Evolutionary conservation across 2,888 invertebrate genomes (phyloP).

Genomic region (Syrphus vitripennis): DNA sequence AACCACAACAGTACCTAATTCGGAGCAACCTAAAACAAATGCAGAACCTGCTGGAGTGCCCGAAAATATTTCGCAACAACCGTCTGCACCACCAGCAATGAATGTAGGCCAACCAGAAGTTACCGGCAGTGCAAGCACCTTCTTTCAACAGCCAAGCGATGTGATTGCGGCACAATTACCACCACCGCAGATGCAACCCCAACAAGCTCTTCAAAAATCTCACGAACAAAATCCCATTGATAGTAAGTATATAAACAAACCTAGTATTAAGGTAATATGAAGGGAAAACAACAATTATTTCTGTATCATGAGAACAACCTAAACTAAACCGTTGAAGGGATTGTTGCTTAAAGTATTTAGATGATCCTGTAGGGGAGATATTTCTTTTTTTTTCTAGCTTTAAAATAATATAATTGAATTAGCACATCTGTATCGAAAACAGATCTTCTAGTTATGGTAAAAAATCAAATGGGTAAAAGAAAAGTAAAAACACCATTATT

Average conservation of each 20-base stretch:
- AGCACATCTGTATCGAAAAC: no score
- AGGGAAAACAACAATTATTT: no score
- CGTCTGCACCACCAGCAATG: neutral
- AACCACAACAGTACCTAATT: slow-evolving; percentile 40
- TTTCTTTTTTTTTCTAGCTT: no score
- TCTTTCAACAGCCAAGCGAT: slow-evolving; percentile 55
- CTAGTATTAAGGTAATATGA: no score
- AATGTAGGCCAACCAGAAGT: neutral
- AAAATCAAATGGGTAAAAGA: no score
- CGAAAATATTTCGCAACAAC: neutral
- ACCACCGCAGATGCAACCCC: slow-evolving; percentile 23
- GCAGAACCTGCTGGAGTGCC: neutral
- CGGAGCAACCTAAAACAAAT: slow-evolving; percentile 34
- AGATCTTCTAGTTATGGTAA: no score
- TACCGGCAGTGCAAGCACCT: slow-evolving; percentile 35
- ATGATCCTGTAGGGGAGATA: no score
- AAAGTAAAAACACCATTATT: no score
- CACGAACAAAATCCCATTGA: neutral
- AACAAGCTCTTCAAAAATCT: slow-evolving; percentile 8
- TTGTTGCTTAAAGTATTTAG: no score
- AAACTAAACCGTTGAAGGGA: no score
- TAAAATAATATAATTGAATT: no score
- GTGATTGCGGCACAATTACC: slow-evolving; percentile 38
- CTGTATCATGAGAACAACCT: no score
- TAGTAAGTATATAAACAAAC: slow-evolving; percentile 51